Base-by-base conservation (phyloP, 2,888 invertebrate species). In the Habrosyne pyritoides region DNA sequence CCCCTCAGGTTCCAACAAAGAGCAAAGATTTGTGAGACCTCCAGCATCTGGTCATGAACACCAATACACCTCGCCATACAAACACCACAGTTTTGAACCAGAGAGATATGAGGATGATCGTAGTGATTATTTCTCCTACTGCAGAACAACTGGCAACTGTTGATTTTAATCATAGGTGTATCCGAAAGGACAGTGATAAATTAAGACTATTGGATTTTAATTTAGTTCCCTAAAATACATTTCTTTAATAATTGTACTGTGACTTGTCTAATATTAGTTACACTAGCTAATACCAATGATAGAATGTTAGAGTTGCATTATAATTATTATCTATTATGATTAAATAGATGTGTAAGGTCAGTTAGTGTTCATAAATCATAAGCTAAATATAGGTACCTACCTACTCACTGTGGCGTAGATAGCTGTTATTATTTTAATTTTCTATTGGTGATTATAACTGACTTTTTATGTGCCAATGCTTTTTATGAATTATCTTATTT, bases 111-210 rank as follows among this genome's bases (percentile, higher is more conserved):
- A 84, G 5, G 72, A 77, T 36, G 81, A 86, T 22, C 69, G 73
- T 28, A 79, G 73, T 61, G 83, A 83, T 33, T 85, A 81, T 60
- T 67, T 67, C 51, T 62, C 61, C 4, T 83, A 86, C 56, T 89
- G 88, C 58, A 85, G 80, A 63, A 81, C 80, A 71, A 86, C 79
- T 57, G 84, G 89, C 21, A 82, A 79, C 53, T 89, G 87, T 67
- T 87, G 73, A 75, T 60, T 8, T 10, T 26, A 33, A 53, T 24
- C 12, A 24, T 8, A 24, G 48, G 28, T 47, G 8, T 3, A 24
- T 22, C 7, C n/a, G 48, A 18, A 49, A 49, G 10, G 10, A 26
- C 14, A 49, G 14, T 24, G 14, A 49, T 24, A 46, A 46, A 8
- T 14, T 46, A 14, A 49, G 48, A 49, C n/a, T 14, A 26, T 14